Conservation (phyloP, 2,797 vertebrate species). For the Takifugu ocellatus region DNA sequence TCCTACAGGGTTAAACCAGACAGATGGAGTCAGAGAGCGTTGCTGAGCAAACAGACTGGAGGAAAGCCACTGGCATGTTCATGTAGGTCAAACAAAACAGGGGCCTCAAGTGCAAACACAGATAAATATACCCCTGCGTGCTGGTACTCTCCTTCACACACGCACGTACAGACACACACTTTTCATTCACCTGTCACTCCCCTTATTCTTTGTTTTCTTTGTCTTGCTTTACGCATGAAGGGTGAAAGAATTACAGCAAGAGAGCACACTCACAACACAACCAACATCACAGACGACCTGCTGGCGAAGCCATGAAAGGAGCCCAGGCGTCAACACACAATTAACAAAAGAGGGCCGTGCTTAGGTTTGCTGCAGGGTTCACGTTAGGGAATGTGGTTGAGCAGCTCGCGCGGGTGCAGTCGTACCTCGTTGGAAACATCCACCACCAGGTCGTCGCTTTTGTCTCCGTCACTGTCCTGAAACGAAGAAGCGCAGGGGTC, state of each 20-base stretch:
- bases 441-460: conserved; percentile 94
- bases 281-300: conserved; percentile 56
- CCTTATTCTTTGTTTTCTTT: conserved; percentile 60
- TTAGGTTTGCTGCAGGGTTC: conserved; percentile 24
- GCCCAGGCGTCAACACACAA: conserved; percentile 33
- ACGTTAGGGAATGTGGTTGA: conserved; percentile 42
- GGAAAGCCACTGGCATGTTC: conserved; percentile 64
- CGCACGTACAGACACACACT: conserved; percentile 36
- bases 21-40: conserved; percentile 36
- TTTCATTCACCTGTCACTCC: conserved; percentile 64
- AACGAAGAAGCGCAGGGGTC: conserved; percentile 26
- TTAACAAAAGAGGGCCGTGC: conserved; percentile 40
- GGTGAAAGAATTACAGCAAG: conserved; percentile 39
- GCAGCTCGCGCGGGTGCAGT: conserved; percentile 25
- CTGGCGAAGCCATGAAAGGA: conserved; percentile 43
- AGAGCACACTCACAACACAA: conserved; percentile 37
- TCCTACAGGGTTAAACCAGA: conserved; percentile 74
- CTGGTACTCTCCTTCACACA: conserved; percentile 40
- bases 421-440: conserved; percentile 95
- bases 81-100: conserved; percentile 71
- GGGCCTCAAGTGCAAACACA: conserved; percentile 69
- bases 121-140: conserved; percentile 61
- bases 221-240: conserved; percentile 51
- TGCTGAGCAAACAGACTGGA: conserved; percentile 63
- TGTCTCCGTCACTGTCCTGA: conserved; percentile 96